These are phyloP conservation scores for Hesperia comma DNA, from an alignment of 2,888 invertebrate species.

Conservation along the genomic window DNA sequence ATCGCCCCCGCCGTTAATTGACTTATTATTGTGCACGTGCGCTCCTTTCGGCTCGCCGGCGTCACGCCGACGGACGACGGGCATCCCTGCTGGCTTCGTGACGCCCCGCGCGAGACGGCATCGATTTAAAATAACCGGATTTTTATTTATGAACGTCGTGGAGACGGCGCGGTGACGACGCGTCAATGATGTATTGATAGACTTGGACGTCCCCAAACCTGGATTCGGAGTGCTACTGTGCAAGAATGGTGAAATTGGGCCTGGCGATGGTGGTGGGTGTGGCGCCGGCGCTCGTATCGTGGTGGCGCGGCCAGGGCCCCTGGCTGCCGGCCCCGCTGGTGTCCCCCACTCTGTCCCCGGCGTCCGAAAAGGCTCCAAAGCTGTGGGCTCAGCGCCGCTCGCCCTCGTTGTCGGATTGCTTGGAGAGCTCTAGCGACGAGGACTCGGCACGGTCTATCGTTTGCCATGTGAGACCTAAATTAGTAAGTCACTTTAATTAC, in stretches of 20 bases:
- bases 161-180: slow-evolving; percentile 40
- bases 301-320: slow-evolving; percentile 74
- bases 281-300: slow-evolving; percentile 78
- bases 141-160: slow-evolving; percentile 61
- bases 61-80: slow-evolving; percentile 60
- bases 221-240: slow-evolving; percentile 32
- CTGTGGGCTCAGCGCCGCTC: slow-evolving; percentile 69
- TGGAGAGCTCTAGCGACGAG: slow-evolving; percentile 77
- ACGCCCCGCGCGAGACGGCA: slow-evolving; percentile 66
- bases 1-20: slow-evolving; percentile 35
- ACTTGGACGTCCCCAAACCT: slow-evolving; percentile 23
- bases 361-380: slow-evolving; percentile 61
- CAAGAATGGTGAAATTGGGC: slow-evolving; percentile 74
- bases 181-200: slow-evolving; percentile 48
- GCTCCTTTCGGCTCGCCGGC: slow-evolving; percentile 48
- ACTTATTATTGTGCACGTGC: slow-evolving; percentile 50
- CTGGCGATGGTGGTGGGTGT: slow-evolving; percentile 81
- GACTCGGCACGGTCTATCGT: slow-evolving; percentile 77
- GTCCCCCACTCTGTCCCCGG: slow-evolving; percentile 5
- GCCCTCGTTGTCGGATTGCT: slow-evolving; percentile 79
- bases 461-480: slow-evolving; percentile 76
- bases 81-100: slow-evolving; percentile 61
- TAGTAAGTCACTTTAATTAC: slow-evolving; percentile 59
- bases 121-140: slow-evolving; percentile 69
- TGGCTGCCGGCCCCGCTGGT: slow-evolving; percentile 60